Evolutionary conservation across 2,113 vertebrate genomes (phyloP).

Genomic region (Phasianus colchicus): DNA sequence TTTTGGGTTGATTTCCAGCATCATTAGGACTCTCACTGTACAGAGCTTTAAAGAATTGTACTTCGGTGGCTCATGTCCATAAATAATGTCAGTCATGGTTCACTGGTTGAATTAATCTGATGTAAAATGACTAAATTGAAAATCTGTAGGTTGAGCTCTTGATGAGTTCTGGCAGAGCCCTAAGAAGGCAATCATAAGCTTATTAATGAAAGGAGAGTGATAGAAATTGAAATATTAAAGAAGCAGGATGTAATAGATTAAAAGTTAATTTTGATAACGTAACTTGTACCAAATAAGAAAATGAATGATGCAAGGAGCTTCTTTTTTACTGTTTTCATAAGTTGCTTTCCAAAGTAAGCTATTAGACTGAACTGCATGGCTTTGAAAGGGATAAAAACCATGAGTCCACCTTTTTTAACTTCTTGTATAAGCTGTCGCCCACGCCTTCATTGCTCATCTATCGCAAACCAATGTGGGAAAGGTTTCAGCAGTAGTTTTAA

Average conservation of each 20-base stretch:
- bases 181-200: conserved; percentile 23
- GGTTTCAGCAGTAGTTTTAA: background rate
- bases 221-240: conserved; percentile 50
- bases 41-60: conserved; percentile 30
- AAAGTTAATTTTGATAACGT: conserved; percentile 30
- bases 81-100: conserved; percentile 62
- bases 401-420: background rate
- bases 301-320: background rate
- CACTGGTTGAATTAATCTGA: conserved; percentile 59
- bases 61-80: conserved; percentile 16
- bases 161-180: conserved; percentile 51
- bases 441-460: background rate
- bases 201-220: conserved; percentile 45
- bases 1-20: conserved; percentile 13
- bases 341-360: background rate
- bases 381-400: background rate
- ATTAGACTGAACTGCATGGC: background rate
- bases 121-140: conserved; percentile 65
- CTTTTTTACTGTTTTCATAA: background rate
- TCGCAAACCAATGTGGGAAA: background rate
- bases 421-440: background rate
- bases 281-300: conserved; percentile 29
- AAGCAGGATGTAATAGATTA: background rate
- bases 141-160: conserved; percentile 45
- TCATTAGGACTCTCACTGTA: background rate